Base-by-base conservation (phyloP, 1,140 invertebrate species). In the Zaprionus camerounensis region DNA sequence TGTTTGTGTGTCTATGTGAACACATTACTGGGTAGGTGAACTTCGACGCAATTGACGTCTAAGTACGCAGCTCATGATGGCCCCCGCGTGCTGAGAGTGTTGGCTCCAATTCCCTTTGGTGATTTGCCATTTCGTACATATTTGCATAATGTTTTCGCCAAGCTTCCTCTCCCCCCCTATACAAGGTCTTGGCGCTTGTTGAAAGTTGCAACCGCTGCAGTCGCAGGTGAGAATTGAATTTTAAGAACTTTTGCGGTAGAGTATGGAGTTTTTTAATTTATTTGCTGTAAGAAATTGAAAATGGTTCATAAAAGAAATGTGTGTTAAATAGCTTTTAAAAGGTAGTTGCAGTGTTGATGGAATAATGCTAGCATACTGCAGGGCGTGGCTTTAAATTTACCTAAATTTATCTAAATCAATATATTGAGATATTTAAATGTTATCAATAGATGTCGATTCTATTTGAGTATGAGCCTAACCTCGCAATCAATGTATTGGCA, bases 21-120 rank as follows among this genome's bases (percentile, higher is more conserved):
- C 20, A 51, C 15, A 56, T 56, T 56, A n/a, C 53, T 28, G 53
- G 20, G 46, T 20, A 51, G 46, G 46, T 51, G 20, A 51, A 51
- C 46, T 22, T 22, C 9, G 11, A 20, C 9, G 20, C 46, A 51
- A 51, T 51, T 51, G 46, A 51, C 11, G 46, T 12, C 46, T 51
- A 51, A 51, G 46, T 51, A 51, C 46, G 46, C 46, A 22, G 36
- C 31, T 49, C 72, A 69, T 56, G 61, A 66, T 76, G 62, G 57
- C 24, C 46, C 17, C 44, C 61, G 55, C 34, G 61, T 62, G 56
- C 20, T 17, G 17, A 3, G 56, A 71, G 26, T 66, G 55, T 64
- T 59, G 51, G 59, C 38, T 68, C 56, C 56, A 59, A 73, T 58
- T 36, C 26, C 49, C 65, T n/a, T 34, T 9, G 53, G 36, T 66